Conservation (phyloP, 2,888 invertebrate species). For the Scaeva pyrastri region DNA sequence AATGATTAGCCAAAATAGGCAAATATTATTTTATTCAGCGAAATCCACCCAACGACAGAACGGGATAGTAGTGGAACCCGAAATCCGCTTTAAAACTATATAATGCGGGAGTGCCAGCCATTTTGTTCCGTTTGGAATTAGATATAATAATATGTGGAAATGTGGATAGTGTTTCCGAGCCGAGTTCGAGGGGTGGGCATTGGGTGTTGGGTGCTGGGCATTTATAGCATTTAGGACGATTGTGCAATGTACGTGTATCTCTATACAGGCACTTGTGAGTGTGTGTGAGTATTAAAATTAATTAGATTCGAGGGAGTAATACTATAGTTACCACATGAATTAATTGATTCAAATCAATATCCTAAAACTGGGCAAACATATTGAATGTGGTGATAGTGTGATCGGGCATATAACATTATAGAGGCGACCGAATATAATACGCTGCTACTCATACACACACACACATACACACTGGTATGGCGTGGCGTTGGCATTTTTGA, state of each 20-base stretch:
- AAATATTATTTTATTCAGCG: slow-evolving; percentile 76
- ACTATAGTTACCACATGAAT: slow-evolving; percentile 83
- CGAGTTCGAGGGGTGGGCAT: neutral
- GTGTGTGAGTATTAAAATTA: slow-evolving; percentile 83
- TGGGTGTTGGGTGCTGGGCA: too few species aligned
- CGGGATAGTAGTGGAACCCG: neutral
- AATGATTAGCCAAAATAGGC: slow-evolving; percentile 77
- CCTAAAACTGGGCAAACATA: slow-evolving; percentile 80
- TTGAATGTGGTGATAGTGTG: slow-evolving; percentile 76
- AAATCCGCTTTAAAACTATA: slow-evolving; percentile 35
- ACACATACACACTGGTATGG: neutral
- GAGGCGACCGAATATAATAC: slow-evolving; percentile 38
- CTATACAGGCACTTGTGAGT: too few species aligned
- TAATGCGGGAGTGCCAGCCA: slow-evolving; percentile 78
- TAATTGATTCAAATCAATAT: slow-evolving; percentile 85
- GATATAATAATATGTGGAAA: slow-evolving; percentile 52
- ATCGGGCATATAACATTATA: slow-evolving; percentile 57
- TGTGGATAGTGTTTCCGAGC: slow-evolving; percentile 1
- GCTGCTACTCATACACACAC: slow-evolving; percentile 16
- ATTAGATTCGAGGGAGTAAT: slow-evolving; percentile 84
- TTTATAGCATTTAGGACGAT: too few species aligned
- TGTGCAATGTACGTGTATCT: too few species aligned
- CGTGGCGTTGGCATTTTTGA: slow-evolving; percentile 69
- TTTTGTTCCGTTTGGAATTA: slow-evolving; percentile 76
- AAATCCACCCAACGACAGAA: slow-evolving; percentile 21